These are phyloP conservation scores for Tragelaphus imberbis DNA, from an alignment of 2,113 vertebrate species.

Conservation along the genomic window DNA sequence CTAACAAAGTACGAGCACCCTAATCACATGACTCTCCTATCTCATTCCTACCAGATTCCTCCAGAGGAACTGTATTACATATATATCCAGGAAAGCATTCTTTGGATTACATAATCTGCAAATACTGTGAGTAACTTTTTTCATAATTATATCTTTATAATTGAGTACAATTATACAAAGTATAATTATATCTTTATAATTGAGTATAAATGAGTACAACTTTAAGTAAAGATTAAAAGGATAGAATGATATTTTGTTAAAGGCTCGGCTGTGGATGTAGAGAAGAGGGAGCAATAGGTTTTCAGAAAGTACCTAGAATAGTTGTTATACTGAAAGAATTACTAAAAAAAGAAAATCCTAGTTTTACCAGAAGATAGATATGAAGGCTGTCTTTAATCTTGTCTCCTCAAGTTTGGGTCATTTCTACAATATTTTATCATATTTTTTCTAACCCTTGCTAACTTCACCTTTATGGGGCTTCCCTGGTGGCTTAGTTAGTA, in stretches of 20 bases:
- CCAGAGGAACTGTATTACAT: slow-evolving; percentile 81
- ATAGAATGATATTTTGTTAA: not conserved
- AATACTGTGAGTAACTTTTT: slow-evolving; percentile 80
- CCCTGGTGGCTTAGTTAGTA: not conserved
- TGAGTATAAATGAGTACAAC: not conserved
- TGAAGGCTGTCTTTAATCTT: not conserved
- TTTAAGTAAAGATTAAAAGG: not conserved
- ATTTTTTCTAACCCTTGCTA: not conserved
- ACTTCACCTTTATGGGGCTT: not conserved
- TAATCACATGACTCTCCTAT: not conserved
- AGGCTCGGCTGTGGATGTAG: not conserved
- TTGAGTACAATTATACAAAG: no score
- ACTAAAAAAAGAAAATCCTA: not conserved
- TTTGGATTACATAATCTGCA: slow-evolving; percentile 79
- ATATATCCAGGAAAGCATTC: slow-evolving; percentile 81
- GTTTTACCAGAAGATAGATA: not conserved
- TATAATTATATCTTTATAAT: not conserved
- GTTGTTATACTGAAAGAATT: not conserved
- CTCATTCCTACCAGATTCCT: slow-evolving; percentile 76
- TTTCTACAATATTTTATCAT: not conserved
- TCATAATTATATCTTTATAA: not conserved
- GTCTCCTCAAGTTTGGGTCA: not conserved
- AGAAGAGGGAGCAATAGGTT: not conserved
- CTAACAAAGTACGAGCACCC: not conserved
- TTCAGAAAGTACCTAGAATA: not conserved